These are phyloP conservation scores for Coecobrya sp. DNA, from an alignment of 2,888 invertebrate genomes.

Conservation along the genomic window DNA sequence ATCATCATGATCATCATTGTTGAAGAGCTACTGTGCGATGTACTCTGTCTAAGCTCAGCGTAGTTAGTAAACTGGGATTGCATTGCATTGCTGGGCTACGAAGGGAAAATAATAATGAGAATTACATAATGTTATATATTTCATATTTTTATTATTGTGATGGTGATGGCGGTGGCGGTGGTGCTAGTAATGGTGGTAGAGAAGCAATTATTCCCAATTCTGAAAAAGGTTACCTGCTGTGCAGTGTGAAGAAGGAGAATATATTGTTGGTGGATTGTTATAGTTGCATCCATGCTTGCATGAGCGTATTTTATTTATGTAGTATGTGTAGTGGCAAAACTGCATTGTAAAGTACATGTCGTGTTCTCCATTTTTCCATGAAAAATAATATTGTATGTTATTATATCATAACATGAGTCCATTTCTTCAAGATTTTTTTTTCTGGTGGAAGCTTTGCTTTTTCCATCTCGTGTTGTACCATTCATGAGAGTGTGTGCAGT, in stretches of 20 bases:
- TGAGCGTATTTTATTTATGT: constrained; percentile 9
- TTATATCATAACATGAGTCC: constrained; percentile 44
- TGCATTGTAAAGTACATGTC: constrained; percentile 51
- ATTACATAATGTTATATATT: constrained; percentile 33
- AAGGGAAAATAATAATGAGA: not conserved
- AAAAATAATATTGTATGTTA: constrained; percentile 27
- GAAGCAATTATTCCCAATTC: constrained; percentile 86
- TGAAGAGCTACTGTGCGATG: constrained; percentile 42
- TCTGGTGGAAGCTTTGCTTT: not conserved
- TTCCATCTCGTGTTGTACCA: constrained; percentile 53
- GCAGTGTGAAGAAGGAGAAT: constrained; percentile 57
- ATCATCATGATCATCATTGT: not conserved
- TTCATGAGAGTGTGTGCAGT: constrained; percentile 56
- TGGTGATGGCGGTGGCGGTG: constrained; percentile 32
- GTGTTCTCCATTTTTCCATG: constrained; percentile 27
- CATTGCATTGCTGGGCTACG: not conserved
- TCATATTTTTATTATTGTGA: constrained; percentile 48
- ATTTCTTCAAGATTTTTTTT: constrained; percentile 28
- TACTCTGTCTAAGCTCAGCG: not conserved
- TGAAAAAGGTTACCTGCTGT: constrained; percentile 86
- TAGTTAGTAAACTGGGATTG: constrained; percentile 5
- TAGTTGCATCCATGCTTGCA: constrained; percentile 25
- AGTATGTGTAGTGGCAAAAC: constrained; percentile 1
- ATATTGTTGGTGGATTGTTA: constrained; percentile 43
- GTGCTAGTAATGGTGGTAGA: constrained; percentile 76